Evolutionary conservation across 64 coral and sea anemone species (phyloP).

Genomic region (Stylophora pistillata): DNA sequence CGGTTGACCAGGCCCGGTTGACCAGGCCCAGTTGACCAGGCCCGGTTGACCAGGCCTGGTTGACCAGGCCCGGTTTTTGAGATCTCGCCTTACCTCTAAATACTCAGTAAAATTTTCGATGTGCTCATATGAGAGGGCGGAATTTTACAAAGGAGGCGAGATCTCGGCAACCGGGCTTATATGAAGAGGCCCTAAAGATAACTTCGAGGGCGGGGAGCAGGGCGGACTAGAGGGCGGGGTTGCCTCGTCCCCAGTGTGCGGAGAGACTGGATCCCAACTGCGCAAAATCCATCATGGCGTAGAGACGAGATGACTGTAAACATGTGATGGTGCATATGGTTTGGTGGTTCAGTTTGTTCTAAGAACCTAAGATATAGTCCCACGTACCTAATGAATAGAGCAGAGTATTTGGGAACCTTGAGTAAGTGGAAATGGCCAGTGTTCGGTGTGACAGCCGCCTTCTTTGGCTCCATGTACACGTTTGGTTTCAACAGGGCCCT

Average conservation of each 20-base stretch:
- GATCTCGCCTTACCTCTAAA: no score
- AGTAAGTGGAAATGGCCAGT: conserved; percentile 96
- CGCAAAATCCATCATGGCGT: conserved; percentile 3
- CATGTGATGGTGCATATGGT: not conserved
- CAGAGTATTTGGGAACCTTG: conserved; percentile 74
- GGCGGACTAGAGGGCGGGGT: not conserved
- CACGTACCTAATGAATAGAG: conserved; percentile 63
- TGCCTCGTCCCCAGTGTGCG: no score
- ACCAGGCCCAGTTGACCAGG: no score
- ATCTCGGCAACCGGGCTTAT: no score
- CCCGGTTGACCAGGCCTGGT: no score
- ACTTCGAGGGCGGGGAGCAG: not conserved
- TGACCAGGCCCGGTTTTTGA: no score
- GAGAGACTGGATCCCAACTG: not conserved
- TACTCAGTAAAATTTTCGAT: no score
- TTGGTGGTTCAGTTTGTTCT: not conserved
- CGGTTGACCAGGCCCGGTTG: no score
- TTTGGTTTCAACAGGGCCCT: conserved; percentile 70
- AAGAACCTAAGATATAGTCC: not conserved
- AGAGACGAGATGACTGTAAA: no score
- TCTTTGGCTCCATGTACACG: conserved; percentile 87
- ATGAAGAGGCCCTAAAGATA: no score
- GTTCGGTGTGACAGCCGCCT: conserved; percentile 80
- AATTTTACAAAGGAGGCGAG: no score
- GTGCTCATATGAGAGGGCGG: no score